Evolutionary conservation across 1,140 invertebrate genomes (phyloP), one percentile per base, ranked within the genome.

Genomic region (Vanessa tameamea): DNA sequence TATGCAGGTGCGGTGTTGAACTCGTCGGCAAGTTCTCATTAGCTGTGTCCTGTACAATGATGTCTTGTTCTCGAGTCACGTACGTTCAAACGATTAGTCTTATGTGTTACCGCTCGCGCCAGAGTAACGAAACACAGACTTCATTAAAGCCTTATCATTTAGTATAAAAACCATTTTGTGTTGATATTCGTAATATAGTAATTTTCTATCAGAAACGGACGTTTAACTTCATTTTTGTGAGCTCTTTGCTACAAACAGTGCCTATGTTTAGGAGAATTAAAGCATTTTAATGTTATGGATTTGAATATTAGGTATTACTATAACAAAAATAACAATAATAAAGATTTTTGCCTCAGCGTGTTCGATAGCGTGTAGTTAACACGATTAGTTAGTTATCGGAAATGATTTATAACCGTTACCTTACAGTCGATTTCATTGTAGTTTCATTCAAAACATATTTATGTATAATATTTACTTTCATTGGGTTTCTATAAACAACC

Each of bases 1-100:
- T 57, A 74, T 69, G 48, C 73, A 75, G 73, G 73, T 75, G 55
- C 47, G 73, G 16, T 57, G 55, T 47, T 59, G 72, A 51, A 69
- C 65, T 76, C 67, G 74, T 79, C 78, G 72, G 75, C 75, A 61
- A 55, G 75, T 69, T 69, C 80, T 83, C 83, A 80, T 80, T 82
- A 83, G 73, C 82, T 84, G 82, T 84, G 81, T 82, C 72, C 78
- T 78, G 75, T 73, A 87, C 74, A 89, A 82, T 82, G 77, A 79
- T 55, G 68, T 66, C 81, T 84, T 88, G 82, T 88, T 85, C 81
- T 79, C 85, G 82, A 79, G 78, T 84, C 76, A 80, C 76, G 76
- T 78, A 78, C 69, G 69, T 59, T 66, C 65, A 31, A 65, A 53
- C 73, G 72, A 78, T 78, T 78, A 78, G 73, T 75, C 69, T 70